A percentile compares a stretch with the other conserved stretches of the same genome.
Conservation (phyloP, 2,888 invertebrate genomes). For the Anorthoa munda region DNA sequence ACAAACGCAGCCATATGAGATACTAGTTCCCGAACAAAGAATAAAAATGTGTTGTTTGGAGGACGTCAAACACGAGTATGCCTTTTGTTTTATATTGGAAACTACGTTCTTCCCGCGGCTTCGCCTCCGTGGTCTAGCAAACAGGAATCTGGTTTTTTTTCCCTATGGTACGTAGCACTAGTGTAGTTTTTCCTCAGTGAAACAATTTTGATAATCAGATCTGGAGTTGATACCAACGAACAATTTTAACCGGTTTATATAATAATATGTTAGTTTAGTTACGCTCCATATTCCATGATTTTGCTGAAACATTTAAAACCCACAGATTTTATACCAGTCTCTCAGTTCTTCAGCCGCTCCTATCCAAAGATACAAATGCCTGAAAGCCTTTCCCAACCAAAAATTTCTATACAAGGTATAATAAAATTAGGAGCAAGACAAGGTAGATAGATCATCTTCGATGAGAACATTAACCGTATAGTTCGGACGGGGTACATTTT, state of each 20-base stretch:
- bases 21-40: constrained; percentile 15
- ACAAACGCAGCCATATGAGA: constrained; percentile 16
- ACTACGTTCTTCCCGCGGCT: too few relatives aligned
- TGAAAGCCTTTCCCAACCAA: not conserved
- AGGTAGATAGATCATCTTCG: not conserved
- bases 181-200: too few relatives aligned
- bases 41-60: constrained; percentile 3
- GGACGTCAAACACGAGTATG: not conserved
- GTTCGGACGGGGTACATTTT: too few relatives aligned
- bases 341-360: not conserved
- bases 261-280: not conserved
- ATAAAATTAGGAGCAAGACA: not conserved
- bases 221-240: too few relatives aligned
- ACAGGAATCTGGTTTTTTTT: too few relatives aligned
- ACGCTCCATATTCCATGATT: not conserved
- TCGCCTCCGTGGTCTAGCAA: too few relatives aligned
- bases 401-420: not conserved
- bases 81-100: not conserved
- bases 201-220: too few relatives aligned
- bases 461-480: not conserved
- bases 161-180: too few relatives aligned
- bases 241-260: too few relatives aligned
- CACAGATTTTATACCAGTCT: not conserved
- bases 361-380: not conserved
- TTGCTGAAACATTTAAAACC: too few relatives aligned